Conservation (phyloP, 2,888 invertebrate genomes). For the Prosopocoilus inquinatus region DNA sequence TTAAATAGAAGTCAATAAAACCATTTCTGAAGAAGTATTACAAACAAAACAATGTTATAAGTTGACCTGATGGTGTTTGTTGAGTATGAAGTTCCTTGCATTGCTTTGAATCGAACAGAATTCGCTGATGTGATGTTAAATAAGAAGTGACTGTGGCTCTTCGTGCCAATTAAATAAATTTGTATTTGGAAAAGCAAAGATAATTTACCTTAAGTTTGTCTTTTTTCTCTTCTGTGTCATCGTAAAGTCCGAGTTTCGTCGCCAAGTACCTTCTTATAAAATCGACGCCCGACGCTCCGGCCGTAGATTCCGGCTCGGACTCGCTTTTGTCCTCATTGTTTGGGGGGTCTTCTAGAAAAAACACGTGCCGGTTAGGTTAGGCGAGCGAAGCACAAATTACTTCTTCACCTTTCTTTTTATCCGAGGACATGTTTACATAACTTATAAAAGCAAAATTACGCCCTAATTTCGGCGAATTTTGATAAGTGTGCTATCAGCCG, state of each 20-base stretch:
- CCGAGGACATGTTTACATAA: constrained; percentile 7
- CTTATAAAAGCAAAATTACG: too few relatives aligned
- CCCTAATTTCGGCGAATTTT: too few relatives aligned
- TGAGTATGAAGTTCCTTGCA: too few relatives aligned
- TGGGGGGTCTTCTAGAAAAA: background rate
- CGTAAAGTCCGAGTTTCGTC: constrained; percentile 62
- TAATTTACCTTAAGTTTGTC: constrained; percentile 27
- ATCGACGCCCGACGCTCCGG: constrained; percentile 56
- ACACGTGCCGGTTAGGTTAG: background rate
- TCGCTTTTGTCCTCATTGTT: constrained; percentile 6
- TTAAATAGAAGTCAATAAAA: too few relatives aligned
- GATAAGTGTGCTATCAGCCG: too few relatives aligned
- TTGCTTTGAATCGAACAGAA: too few relatives aligned
- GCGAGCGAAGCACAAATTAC: background rate
- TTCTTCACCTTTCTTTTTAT: constrained; percentile 9
- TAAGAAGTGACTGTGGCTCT: too few relatives aligned
- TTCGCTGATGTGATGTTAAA: too few relatives aligned
- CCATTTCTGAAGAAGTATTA: too few relatives aligned
- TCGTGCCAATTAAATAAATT: too few relatives aligned
- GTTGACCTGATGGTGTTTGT: too few relatives aligned
- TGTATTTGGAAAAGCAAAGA: background rate
- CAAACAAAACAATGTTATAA: too few relatives aligned
- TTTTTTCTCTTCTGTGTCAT: constrained; percentile 46
- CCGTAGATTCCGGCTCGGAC: constrained; percentile 40
- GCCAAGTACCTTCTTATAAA: constrained; percentile 64